These are phyloP conservation scores for Struthio camelus DNA, from an alignment of 2,113 vertebrate species.

Conservation along the genomic window DNA sequence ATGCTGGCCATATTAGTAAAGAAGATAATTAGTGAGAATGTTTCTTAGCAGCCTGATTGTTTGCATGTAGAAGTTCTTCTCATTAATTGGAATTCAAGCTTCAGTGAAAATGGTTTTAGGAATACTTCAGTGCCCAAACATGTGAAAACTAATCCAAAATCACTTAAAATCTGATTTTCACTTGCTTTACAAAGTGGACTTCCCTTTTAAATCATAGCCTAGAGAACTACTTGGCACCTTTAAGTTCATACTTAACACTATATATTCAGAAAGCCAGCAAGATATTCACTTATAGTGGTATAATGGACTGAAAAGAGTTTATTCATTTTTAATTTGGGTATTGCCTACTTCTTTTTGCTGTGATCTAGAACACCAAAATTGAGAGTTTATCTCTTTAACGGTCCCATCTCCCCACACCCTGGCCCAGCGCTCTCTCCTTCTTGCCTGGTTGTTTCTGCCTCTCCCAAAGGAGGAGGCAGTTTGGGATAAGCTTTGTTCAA, in stretches of 20 bases:
- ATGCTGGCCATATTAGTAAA: neutral
- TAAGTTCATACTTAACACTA: neutral
- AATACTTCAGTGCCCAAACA: neutral
- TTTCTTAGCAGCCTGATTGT: neutral
- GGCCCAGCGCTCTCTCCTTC: neutral
- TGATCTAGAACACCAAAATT: neutral
- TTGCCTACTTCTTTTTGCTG: neutral
- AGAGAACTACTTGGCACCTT: neutral
- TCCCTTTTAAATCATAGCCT: neutral
- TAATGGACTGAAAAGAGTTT: neutral
- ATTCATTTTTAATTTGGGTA: neutral
- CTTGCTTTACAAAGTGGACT: neutral
- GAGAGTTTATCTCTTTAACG: neutral
- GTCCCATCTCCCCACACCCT: rapidly evolving
- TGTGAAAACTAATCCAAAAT: constrained; percentile 4
- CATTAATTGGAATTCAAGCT: constrained; percentile 39
- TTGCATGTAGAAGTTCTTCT: constrained; percentile 23
- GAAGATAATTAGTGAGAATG: neutral
- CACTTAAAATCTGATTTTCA: neutral
- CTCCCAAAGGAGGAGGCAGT: neutral
- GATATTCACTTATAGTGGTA: neutral
- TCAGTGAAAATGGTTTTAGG: constrained; percentile 7
- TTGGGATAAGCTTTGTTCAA: neutral
- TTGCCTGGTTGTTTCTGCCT: neutral
- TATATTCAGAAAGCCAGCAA: neutral